A percentile compares a stretch with the other conserved stretches of the same genome.
phyloP scores from a whole-genome alignment of 2,888 invertebrate genomes.

The Synergus gifuensis region DNA sequence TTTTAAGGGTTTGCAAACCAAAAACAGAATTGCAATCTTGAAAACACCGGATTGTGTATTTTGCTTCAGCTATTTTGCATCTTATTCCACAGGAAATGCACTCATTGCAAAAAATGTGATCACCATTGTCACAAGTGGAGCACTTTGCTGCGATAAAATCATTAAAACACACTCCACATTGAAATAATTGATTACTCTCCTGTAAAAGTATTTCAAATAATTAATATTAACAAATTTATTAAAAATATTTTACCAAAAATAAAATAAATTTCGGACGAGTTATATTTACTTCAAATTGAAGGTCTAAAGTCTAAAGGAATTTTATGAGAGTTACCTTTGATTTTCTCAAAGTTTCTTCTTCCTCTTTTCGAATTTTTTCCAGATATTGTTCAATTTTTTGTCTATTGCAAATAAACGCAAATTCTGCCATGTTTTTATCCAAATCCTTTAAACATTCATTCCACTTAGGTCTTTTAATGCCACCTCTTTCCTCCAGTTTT shows the following conservation, averaged over 20 bases:
- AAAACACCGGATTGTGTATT: conserved; percentile 78
- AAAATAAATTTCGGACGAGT: background rate
- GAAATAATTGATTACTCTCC: conserved; percentile 69
- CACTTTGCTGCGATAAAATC: conserved; percentile 78
- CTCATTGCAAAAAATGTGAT: conserved; percentile 77
- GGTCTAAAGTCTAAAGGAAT: background rate
- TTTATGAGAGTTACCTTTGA: conserved; percentile 66
- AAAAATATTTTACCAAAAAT: background rate
- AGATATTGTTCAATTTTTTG: conserved; percentile 66
- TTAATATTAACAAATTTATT: background rate
- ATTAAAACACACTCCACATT: conserved; percentile 81
- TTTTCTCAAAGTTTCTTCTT: conserved; percentile 66
- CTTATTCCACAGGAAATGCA: conserved; percentile 76
- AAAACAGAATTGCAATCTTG: conserved; percentile 72
- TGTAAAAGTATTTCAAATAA: background rate
- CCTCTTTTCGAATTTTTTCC: conserved; percentile 66
- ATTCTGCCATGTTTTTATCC: conserved; percentile 62
- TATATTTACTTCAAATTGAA: background rate
- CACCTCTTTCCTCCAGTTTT: background rate
- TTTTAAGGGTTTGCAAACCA: conserved; percentile 69
- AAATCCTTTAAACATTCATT: background rate
- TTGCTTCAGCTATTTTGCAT: conserved; percentile 75
- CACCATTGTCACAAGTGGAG: conserved; percentile 74
- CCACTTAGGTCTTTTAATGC: background rate
- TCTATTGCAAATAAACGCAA: conserved; percentile 70